Evolutionary conservation across 2,113 vertebrate species (phyloP).

Genomic region (Spilogale gracilis): DNA sequence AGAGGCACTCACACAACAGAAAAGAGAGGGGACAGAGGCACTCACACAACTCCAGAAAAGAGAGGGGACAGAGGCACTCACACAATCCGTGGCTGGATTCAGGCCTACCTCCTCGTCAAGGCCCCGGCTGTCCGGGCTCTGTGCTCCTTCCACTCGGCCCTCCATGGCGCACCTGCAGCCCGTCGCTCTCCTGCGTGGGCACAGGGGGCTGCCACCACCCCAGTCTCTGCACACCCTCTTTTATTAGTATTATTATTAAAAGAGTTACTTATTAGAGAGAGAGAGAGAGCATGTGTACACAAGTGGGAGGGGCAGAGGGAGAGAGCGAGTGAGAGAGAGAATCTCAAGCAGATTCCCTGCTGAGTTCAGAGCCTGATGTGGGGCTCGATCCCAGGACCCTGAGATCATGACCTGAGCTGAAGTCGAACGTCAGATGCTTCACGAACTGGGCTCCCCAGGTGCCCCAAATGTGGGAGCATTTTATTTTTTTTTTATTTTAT

Average conservation of each 20-base stretch:
- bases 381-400: not conserved
- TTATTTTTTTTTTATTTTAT: too few species aligned
- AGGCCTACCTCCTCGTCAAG: rapidly evolving
- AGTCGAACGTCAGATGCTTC: too few species aligned
- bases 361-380: not conserved
- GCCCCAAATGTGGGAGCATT: too few species aligned
- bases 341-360: not conserved
- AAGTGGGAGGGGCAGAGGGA: not conserved
- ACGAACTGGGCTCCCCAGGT: too few species aligned
- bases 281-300: not conserved
- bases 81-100: rapidly evolving
- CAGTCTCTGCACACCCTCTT: not conserved
- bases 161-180: rapidly evolving
- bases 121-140: rapidly evolving
- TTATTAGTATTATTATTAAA: not conserved
- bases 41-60: too few species aligned
- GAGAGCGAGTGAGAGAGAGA: not conserved
- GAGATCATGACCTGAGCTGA: not conserved
- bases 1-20: rapidly evolving
- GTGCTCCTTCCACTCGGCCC: not conserved
- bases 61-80: rapidly evolving
- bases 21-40: rapidly evolving
- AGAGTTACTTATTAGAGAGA: not conserved
- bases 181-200: rapidly evolving
- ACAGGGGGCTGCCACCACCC: not conserved